Evolutionary conservation across 2,888 invertebrate genomes (phyloP), one percentile per base, ranked within the genome.

Genomic region (Scaptomyza parva): DNA sequence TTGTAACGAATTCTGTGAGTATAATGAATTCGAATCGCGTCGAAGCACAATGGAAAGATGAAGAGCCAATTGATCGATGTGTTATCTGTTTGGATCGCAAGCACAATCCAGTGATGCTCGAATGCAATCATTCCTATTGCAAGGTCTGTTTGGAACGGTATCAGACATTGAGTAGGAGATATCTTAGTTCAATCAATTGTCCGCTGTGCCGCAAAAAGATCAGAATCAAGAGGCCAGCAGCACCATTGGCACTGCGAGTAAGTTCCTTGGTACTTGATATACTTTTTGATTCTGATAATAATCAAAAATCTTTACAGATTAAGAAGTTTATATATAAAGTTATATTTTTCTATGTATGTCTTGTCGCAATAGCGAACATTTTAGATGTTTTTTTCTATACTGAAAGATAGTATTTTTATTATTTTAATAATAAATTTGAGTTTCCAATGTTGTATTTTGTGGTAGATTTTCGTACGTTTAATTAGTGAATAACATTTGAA

Each of bases 61-160:
- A 2, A 11, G 5, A 14, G 11, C 11, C 14, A 14, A 26, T 14
- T n/a, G 43, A 53, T 24, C 6, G 3, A 3, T 54, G 54, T 9
- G 17, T 6, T 0, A 54, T 54, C 1, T 54, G 54, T 11, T 18
- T 35, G 5, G 7, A n/a, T 2, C 2, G 17, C 11, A 54, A 37
- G 8, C 1, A 1, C 0, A 24, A 54, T 54, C 54, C 54, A 2
- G 26, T 44, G 3, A 30, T 2, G 6, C 17, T 44, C 9, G 12
- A 1, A 0, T 54, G 54, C 26, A 26, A 18, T 1, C 54, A 54
- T 18, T 35, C 44, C 7, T 44, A 3, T 24, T 54, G 54, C 18
- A 26, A 18, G 11, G 11, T 0, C 1, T 54, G 54, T 5, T 0
- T 26, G n/a, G 22, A 37, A 0, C 11, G 8, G 0, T 54, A 26